Conservation (phyloP, 2,797 vertebrate genomes). For the Mormyrops boulengeri region DNA sequence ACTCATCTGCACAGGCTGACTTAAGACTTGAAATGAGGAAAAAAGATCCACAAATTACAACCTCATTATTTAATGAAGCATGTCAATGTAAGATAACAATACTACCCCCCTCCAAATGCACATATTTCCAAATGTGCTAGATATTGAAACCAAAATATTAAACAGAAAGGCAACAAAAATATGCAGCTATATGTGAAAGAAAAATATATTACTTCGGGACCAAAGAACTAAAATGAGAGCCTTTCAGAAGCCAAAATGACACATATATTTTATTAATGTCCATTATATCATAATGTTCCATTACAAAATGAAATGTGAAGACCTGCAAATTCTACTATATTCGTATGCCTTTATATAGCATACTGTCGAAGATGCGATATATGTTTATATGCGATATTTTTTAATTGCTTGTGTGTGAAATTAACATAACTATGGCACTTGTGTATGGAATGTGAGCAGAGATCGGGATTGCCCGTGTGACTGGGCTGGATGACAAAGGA, state of each 20-base stretch:
- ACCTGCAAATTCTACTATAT: background rate
- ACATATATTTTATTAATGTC: background rate
- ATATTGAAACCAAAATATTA: background rate
- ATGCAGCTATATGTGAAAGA: background rate
- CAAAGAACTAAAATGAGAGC: background rate
- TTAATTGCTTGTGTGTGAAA: background rate
- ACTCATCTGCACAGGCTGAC: background rate
- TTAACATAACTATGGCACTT: background rate
- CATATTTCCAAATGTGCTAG: background rate
- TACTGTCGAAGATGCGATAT: background rate
- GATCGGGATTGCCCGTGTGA: background rate
- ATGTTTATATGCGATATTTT: background rate
- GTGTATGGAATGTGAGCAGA: background rate
- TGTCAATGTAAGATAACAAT: background rate
- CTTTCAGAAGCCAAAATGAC: background rate
- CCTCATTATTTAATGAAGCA: background rate
- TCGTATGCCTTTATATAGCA: background rate
- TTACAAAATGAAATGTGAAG: background rate
- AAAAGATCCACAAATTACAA: background rate
- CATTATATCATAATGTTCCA: background rate
- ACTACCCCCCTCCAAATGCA: background rate
- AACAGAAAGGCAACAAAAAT: background rate
- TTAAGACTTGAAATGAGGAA: background rate
- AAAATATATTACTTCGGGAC: background rate
- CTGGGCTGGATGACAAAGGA: background rate